Percentiles rank a stretch among this genome's conserved stretches.
These are phyloP conservation scores for Patella caerulea DNA, from an alignment of 2,888 invertebrate species.

Conservation along the genomic window DNA sequence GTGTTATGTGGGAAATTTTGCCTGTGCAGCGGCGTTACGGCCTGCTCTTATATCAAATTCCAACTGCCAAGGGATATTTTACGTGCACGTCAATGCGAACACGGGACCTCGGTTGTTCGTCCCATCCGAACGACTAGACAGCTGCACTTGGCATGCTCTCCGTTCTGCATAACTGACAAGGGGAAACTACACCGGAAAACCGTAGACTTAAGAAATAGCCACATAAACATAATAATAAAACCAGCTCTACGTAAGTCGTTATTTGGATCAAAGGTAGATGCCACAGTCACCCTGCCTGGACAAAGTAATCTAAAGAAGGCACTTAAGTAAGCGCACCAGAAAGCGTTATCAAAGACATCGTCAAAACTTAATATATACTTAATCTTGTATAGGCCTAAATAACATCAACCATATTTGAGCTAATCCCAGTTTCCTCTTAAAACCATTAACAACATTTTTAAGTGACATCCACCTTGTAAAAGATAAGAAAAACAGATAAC, in stretches of 20 bases:
- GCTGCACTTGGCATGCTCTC: too few species aligned
- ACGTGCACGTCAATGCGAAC: too few species aligned
- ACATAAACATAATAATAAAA: not conserved
- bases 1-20: not conserved
- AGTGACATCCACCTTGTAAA: not conserved
- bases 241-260: not conserved
- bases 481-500: not conserved
- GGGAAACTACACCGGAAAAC: too few species aligned
- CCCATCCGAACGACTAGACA: too few species aligned
- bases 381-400: too few species aligned
- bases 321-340: not conserved
- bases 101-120: too few species aligned
- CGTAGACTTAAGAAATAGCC: not conserved
- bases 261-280: not conserved
- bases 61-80: too few species aligned
- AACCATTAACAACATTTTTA: not conserved
- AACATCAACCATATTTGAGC: too few species aligned
- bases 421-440: not conserved
- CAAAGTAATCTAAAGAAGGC: not conserved
- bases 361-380: not conserved
- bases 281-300: not conserved
- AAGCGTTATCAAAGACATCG: not conserved
- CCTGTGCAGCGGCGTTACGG: not conserved
- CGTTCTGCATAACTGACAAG: too few species aligned
- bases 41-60: too few species aligned